These are phyloP conservation scores for Drosophila bocqueti DNA, from an alignment of 1,140 invertebrate genomes.

Conservation along the genomic window DNA sequence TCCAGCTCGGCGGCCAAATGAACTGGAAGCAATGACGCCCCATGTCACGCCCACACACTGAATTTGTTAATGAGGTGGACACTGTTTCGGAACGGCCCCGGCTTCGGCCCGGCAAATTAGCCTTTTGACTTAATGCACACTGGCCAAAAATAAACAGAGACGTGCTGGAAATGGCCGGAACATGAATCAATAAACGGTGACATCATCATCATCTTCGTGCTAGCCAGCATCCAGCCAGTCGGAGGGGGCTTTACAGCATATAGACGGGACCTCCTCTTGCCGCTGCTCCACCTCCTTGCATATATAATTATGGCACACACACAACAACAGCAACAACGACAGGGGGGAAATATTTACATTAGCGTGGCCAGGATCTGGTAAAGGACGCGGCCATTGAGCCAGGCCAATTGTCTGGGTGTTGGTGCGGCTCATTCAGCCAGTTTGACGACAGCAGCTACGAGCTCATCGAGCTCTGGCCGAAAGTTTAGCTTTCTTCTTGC, in stretches of 20 bases:
- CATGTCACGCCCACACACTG: slow-evolving; percentile 53
- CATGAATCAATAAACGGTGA: slow-evolving; percentile 78
- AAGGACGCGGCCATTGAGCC: slow-evolving; percentile 64
- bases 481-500: slow-evolving; percentile 58
- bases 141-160: slow-evolving; percentile 63
- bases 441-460: slow-evolving; percentile 71
- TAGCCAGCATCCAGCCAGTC: slow-evolving; percentile 33
- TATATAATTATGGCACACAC: slow-evolving; percentile 74
- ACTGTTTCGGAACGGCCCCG: neutral
- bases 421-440: slow-evolving; percentile 72
- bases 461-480: slow-evolving; percentile 39
- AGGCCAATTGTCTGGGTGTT: slow-evolving; percentile 70
- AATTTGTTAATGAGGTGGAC: slow-evolving; percentile 68
- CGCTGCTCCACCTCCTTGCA: slow-evolving; percentile 39
- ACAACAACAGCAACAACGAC: slow-evolving; percentile 30
- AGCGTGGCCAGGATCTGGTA: slow-evolving; percentile 59
- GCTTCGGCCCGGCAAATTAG: slow-evolving; percentile 50
- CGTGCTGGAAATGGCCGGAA: slow-evolving; percentile 46
- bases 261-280: slow-evolving; percentile 15
- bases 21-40: slow-evolving; percentile 63
- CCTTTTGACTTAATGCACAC: slow-evolving; percentile 52
- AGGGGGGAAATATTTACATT: slow-evolving; percentile 76
- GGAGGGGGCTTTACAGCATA: slow-evolving; percentile 60
- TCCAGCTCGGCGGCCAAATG: slow-evolving; percentile 43
- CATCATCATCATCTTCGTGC: slow-evolving; percentile 50